These are phyloP conservation scores for Sebastes nivosus DNA, from an alignment of 2,797 vertebrate genomes.

Conservation along the genomic window DNA sequence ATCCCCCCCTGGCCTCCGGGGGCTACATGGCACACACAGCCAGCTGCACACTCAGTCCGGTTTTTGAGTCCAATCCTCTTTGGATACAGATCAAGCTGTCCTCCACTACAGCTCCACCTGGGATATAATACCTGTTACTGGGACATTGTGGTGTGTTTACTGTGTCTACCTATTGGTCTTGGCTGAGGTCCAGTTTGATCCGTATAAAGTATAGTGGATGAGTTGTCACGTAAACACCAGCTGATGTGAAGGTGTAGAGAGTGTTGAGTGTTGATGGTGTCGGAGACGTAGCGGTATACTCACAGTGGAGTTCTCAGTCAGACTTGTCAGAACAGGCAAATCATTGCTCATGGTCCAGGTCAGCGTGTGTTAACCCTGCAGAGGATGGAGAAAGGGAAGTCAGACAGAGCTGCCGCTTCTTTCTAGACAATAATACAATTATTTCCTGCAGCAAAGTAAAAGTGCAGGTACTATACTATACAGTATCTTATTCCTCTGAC, in stretches of 20 bases:
- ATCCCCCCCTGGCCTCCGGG: neutral
- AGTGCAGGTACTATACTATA: neutral
- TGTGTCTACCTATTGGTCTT: neutral
- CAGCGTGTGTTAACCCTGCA: constrained; percentile 75
- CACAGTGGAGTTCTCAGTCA: constrained; percentile 89
- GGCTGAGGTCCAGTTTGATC: neutral
- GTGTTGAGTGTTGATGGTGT: constrained; percentile 17
- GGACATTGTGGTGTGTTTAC: neutral
- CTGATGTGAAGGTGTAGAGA: constrained; percentile 9
- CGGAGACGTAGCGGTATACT: constrained; percentile 64
- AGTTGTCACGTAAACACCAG: neutral
- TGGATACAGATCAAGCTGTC: constrained; percentile 6
- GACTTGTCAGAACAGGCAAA: constrained; percentile 88
- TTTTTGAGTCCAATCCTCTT: constrained; percentile 27
- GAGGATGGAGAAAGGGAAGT: constrained; percentile 19
- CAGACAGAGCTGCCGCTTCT: neutral
- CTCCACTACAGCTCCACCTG: constrained; percentile 6
- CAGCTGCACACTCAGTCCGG: constrained; percentile 12
- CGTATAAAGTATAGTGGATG: neutral
- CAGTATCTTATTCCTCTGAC: neutral
- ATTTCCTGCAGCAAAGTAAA: neutral
- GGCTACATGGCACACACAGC: constrained; percentile 8
- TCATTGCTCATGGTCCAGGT: constrained; percentile 92
- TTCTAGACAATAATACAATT: neutral
- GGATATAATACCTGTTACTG: constrained; percentile 7